Base-by-base conservation (phyloP, 2,888 invertebrate species). In the Coenonympha glycerion region DNA sequence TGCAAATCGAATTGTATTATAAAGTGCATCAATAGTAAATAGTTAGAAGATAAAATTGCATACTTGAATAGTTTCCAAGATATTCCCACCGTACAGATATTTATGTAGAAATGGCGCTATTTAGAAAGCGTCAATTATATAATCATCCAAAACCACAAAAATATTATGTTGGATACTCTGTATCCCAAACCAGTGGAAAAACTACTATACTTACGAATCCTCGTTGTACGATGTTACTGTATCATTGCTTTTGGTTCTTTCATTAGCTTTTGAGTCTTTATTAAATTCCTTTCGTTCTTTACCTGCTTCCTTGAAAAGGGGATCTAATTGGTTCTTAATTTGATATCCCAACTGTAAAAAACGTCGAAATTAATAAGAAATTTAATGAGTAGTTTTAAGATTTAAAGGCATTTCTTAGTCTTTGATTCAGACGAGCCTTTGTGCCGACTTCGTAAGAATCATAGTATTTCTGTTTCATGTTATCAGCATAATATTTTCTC, bases 371-470 rank as follows among this genome's bases (percentile, higher is more conserved):
- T 15, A 15, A 15, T 0, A 30, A 5, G 3, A 30, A 30, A 13
- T 30, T n/a, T n/a, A n/a, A n/a, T n/a, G n/a, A n/a, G n/a, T n/a
- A n/a, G 0, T 6, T 6, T 8, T 24, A 8, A 3, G 6, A 6
- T 24, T 8, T 26, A 1, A n/a, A n/a, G n/a, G n/a, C n/a, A n/a
- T n/a, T n/a, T n/a, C n/a, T 26, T 26, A 9, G 8, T n/a, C 8
- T 26, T 24, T 24, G 6, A 24, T 24, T 26, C 24, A 9, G 9
- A 3, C 19, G 8, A 31, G 92, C 90, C 78, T 83, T 87, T 15
- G 77, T 69, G 1, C 92, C 93, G 53, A 92, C 84, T 76, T 93
- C 93, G 46, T 84, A 74, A 8, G 89, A 78, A 61, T 90, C 90
- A 65, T 84, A 92, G 66, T 90, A 89, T 59, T 86, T 82, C 54